phyloP scores from a whole-genome alignment of 2,797 vertebrate species.

The Cygnus olor region DNA sequence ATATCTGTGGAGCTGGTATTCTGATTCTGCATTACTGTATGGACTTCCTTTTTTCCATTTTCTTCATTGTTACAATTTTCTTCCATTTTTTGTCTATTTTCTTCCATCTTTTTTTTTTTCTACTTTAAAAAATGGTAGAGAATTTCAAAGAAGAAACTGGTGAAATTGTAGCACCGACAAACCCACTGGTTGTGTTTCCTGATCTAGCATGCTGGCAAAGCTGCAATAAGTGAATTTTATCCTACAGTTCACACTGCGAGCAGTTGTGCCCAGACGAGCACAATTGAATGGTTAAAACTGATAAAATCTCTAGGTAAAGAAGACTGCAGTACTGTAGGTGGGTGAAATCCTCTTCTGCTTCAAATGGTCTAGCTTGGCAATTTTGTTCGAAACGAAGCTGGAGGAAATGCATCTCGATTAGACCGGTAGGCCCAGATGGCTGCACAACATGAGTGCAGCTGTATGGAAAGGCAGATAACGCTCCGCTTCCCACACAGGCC shows the following conservation, averaged over 20 bases:
- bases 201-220: background rate
- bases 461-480: background rate
- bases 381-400: background rate
- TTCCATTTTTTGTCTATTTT: too few relatives aligned
- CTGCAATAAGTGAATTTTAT: background rate
- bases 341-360: conserved; percentile 10
- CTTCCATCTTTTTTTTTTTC: background rate
- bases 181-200: background rate
- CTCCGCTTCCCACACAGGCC: background rate
- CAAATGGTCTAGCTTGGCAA: background rate
- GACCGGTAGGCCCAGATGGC: conserved; percentile 29
- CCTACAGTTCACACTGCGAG: background rate
- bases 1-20: background rate
- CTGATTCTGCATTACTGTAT: background rate
- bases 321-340: background rate
- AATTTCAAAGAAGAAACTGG: background rate
- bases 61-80: background rate
- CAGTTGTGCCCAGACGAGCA: background rate
- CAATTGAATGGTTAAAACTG: background rate
- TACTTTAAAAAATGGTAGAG: background rate
- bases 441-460: background rate
- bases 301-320: background rate
- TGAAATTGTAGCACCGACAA: background rate
- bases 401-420: background rate
- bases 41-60: background rate